Evolutionary conservation across 2,797 vertebrate species (phyloP).

Genomic region (Neomorphus geoffroyi): DNA sequence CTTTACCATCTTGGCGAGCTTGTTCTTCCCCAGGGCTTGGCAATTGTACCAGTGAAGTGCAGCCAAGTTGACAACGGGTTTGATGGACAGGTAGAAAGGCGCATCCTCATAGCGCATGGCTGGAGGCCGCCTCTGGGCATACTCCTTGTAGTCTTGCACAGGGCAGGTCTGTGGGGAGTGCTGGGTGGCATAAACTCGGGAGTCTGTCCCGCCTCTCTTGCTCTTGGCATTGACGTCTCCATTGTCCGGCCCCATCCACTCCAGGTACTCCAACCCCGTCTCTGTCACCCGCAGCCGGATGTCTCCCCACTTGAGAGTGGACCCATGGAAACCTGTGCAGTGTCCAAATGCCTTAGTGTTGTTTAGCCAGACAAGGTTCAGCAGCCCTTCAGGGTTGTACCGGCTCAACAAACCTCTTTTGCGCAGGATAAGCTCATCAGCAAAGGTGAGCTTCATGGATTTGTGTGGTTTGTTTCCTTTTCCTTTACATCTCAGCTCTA

Average conservation of each 20-base stretch:
- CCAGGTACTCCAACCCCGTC: slow-evolving; percentile 82
- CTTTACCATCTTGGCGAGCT: slow-evolving; percentile 88
- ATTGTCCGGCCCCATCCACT: slow-evolving; percentile 84
- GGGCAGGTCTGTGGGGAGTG: slow-evolving; percentile 85
- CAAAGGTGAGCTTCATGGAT: slow-evolving; percentile 87
- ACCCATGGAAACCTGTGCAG: slow-evolving; percentile 85
- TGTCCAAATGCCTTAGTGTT: slow-evolving; percentile 86
- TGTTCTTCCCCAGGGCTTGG: slow-evolving; percentile 86
- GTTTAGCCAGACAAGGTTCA: slow-evolving; percentile 87
- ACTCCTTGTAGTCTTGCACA: slow-evolving; percentile 86
- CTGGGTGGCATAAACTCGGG: slow-evolving; percentile 82
- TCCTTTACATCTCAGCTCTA: slow-evolving; percentile 85
- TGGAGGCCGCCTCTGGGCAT: slow-evolving; percentile 82
- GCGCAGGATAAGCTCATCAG: slow-evolving; percentile 84
- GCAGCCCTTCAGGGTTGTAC: slow-evolving; percentile 83
- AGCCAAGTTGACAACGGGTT: slow-evolving; percentile 83
- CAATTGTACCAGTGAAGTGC: slow-evolving; percentile 87
- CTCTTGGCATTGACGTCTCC: slow-evolving; percentile 77
- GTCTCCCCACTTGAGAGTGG: slow-evolving; percentile 85
- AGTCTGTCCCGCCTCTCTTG: slow-evolving; percentile 80
- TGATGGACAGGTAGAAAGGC: slow-evolving; percentile 85
- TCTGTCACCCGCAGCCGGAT: slow-evolving; percentile 82
- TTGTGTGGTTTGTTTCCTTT: slow-evolving; percentile 88
- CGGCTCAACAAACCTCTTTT: slow-evolving; percentile 84
- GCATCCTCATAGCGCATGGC: slow-evolving; percentile 86